phyloP scores from a whole-genome alignment of 2,888 invertebrate species.

The Esperia sulphurella region DNA sequence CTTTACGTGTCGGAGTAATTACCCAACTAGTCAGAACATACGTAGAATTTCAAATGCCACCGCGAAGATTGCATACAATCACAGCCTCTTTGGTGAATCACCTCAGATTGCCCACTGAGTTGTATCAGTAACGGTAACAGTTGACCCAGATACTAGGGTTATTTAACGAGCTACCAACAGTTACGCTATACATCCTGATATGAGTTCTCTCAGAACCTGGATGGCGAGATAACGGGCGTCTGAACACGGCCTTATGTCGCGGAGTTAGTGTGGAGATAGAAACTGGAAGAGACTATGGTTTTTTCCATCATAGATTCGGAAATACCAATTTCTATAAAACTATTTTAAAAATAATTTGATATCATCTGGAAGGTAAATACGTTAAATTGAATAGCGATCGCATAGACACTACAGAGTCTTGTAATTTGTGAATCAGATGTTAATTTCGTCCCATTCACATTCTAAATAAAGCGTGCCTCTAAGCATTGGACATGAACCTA shows the following conservation, averaged over 20 bases:
- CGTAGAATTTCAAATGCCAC: background rate
- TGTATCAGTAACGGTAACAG: conserved; percentile 39
- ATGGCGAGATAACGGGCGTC: conserved; percentile 63
- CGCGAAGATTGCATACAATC: background rate
- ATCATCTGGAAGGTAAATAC: no score
- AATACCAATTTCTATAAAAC: no score
- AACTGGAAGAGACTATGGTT: conserved; percentile 21
- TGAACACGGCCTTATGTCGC: conserved; percentile 36
- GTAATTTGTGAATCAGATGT: no score
- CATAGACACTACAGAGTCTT: no score
- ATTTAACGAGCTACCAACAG: conserved; percentile 53
- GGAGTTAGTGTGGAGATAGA: conserved; percentile 18
- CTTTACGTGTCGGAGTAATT: no score
- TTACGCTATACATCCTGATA: conserved; percentile 58
- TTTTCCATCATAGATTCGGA: no score
- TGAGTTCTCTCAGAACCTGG: conserved; percentile 61
- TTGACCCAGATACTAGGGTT: conserved; percentile 55
- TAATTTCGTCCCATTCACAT: no score
- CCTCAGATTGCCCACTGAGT: background rate
- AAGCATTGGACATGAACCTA: no score
- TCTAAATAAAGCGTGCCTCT: no score
- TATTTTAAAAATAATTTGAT: no score
- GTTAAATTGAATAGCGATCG: no score
- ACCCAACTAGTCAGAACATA: background rate
- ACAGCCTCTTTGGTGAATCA: conserved; percentile 5